Base-by-base conservation (phyloP, 2,113 vertebrate genomes). In the Pitta sordida region DNA sequence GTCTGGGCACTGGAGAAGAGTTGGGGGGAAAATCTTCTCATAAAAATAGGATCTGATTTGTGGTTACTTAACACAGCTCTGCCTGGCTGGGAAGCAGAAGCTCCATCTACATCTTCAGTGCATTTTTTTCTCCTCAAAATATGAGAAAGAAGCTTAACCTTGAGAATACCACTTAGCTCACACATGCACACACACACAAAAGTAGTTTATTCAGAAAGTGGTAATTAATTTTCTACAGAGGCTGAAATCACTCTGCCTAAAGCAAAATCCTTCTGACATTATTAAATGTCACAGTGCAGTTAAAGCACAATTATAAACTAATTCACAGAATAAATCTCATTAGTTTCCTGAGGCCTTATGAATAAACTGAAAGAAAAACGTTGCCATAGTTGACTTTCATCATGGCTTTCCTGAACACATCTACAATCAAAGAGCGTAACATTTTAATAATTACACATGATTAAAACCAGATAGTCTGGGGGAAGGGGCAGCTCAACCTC, bases 231-330 rank as follows among this genome's bases (percentile, higher is more conserved):
- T 98, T 96, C 81, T 96, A 88, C 91, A 94, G 91, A 93, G 90
- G 91, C 88, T 96, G 96, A 96, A 97, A 96, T 96, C 89, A 96
- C 69, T 96, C 96, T 96, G 95, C 95, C 97, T 96, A 96, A 97
- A 98, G 96, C 94, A 97, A 97, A 98, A 98, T 97, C 93, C 95
- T 97, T 97, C 93, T 98, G 95, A 98, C 96, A 97, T 98, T 97
- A 98, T 96, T 96, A 98, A 98, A 98, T 97, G 97, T 96, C 96
- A 97, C 94, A 96, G 89, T 95, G 88, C 97, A 92, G 96, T 97
- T 97, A 98, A 98, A 97, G 95, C 96, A 98, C 91, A 98, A 97
- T 97, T 98, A 98, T 95, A 97, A 97, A 97, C 96, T 97, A 97
- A 98, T 98, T 98, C 95, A 96, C 91, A 97, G 94, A 97, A 97